Conservation (phyloP, 2,113 vertebrate species). For the Columba livia region DNA sequence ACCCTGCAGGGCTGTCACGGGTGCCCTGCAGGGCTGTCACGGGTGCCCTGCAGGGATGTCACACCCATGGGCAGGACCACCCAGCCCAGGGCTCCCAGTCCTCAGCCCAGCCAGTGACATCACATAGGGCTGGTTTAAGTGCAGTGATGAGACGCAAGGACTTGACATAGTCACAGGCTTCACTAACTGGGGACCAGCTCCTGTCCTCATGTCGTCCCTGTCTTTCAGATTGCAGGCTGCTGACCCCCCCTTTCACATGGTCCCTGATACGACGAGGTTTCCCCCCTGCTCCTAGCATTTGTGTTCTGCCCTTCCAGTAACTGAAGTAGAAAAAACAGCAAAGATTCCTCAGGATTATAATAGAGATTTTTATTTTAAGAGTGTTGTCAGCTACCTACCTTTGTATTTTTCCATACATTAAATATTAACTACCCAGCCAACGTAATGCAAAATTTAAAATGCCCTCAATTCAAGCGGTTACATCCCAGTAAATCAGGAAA, state of each 20-base stretch:
- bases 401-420: constrained; percentile 4
- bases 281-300: neutral
- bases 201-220: neutral
- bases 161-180: neutral
- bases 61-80: neutral
- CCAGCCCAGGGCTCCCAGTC: neutral
- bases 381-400: neutral
- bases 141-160: neutral
- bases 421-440: constrained; percentile 10
- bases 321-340: neutral
- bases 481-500: neutral
- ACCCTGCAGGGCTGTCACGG: too few relatives aligned
- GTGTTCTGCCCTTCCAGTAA: neutral
- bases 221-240: neutral
- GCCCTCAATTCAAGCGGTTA: neutral
- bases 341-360: neutral
- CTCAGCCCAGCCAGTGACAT: neutral
- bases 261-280: neutral
- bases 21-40: too few relatives aligned
- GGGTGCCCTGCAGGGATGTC: too few relatives aligned
- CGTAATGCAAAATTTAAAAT: neutral
- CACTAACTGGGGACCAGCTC: neutral
- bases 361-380: neutral
- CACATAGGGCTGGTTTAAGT: neutral
- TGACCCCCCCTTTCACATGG: accelerated